Evolutionary conservation across 1,140 invertebrate genomes (phyloP).

Genomic region (Macrocentrus cingulum): DNA sequence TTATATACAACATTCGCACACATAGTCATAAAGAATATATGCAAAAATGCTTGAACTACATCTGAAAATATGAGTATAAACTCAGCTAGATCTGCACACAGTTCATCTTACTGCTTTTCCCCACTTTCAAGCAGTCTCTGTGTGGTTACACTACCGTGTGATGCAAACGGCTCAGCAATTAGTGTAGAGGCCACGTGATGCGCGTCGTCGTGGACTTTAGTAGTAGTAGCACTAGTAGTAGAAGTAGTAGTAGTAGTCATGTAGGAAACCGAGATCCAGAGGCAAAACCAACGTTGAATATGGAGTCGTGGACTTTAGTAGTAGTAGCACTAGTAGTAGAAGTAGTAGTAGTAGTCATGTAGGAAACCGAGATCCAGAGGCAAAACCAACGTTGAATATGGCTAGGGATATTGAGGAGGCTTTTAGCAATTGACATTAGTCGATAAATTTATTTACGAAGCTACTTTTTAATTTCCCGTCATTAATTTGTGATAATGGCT

Average conservation of each 20-base stretch:
- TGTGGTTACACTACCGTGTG: conserved; percentile 1
- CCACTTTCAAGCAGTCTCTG: conserved; percentile 2
- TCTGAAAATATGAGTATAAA: not conserved
- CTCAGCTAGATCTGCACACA: too few species aligned
- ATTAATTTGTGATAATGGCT: too few species aligned
- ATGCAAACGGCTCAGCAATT: conserved; percentile 37
- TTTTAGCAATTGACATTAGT: too few species aligned
- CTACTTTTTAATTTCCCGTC: too few species aligned
- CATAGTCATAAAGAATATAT: not conserved
- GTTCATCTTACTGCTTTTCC: not conserved
- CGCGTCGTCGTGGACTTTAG: conserved; percentile 28
- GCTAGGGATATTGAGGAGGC: too few species aligned
- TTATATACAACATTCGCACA: not conserved
- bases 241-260: too few species aligned
- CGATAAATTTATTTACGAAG: too few species aligned
- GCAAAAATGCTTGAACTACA: not conserved
- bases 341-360: too few species aligned
- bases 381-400: too few species aligned
- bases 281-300: not conserved
- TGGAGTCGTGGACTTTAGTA: conserved; percentile 9
- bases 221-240: too few species aligned
- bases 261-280: conserved; percentile 1
- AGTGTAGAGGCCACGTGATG: conserved; percentile 35
- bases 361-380: too few species aligned
- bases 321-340: too few species aligned